A percentile compares a stretch with the other conserved stretches of the same genome.
These are phyloP conservation scores for Meriones psammophilus DNA, from an alignment of 2,797 vertebrate species.

Conservation along the genomic window DNA sequence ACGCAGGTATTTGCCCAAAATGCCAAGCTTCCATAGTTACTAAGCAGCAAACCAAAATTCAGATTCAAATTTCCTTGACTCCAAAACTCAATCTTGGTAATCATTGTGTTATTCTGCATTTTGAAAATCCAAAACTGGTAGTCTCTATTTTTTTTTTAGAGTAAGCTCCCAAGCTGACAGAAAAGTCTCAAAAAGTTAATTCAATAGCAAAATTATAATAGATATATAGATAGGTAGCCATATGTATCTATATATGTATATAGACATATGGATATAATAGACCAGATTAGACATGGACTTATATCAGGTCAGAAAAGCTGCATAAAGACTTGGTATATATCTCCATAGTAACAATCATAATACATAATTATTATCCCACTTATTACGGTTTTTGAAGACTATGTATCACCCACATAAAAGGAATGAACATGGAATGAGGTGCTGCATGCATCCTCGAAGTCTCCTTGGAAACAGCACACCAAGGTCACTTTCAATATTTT, in stretches of 20 bases:
- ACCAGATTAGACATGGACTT: neutral
- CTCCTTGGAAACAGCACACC: constrained; percentile 52
- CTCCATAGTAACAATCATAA: neutral
- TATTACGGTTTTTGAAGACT: constrained; percentile 6
- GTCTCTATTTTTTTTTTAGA: neutral
- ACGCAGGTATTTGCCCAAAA: neutral
- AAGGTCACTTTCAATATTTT: constrained; percentile 59
- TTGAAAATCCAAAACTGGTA: constrained; percentile 6
- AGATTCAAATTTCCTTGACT: constrained; percentile 44
- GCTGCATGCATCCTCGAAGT: constrained; percentile 45
- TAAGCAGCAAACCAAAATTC: constrained; percentile 30
- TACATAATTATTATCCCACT: neutral
- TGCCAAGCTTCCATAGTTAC: neutral
- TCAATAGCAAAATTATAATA: neutral
- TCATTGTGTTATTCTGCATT: neutral
- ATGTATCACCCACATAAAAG: neutral
- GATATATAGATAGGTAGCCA: neutral
- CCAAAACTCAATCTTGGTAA: neutral
- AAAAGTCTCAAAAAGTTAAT: neutral
- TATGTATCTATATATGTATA: too few relatives aligned
- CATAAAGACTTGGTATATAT: neutral
- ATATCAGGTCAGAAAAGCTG: neutral
- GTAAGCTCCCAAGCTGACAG: neutral
- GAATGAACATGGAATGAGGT: neutral
- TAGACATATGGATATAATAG: neutral